Evolutionary conservation across 1,140 invertebrate genomes (phyloP).

Genomic region (Eulimnadia texana): DNA sequence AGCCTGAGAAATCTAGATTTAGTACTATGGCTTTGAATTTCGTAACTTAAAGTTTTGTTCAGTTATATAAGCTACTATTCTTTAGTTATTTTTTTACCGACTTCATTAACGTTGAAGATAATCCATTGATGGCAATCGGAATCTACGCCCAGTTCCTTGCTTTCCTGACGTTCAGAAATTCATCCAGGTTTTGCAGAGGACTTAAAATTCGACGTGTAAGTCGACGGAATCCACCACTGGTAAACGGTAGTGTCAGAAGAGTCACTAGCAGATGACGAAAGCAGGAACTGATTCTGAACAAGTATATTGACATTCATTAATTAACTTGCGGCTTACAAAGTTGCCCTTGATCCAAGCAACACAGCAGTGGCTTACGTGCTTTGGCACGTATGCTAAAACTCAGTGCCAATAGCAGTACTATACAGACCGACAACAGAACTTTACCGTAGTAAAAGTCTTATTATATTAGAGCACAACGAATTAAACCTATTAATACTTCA

Average conservation of each 20-base stretch:
- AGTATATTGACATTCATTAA: background rate
- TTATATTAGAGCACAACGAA: no score
- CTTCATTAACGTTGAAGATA: constrained; percentile 14
- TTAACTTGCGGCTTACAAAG: constrained; percentile 20
- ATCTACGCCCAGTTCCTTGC: constrained; percentile 27
- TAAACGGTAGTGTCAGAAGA: constrained; percentile 11
- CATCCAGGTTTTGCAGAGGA: background rate
- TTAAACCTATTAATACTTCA: no score
- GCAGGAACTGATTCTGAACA: constrained; percentile 6
- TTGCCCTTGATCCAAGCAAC: no score
- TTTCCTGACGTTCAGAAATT: background rate
- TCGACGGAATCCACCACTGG: constrained; percentile 15
- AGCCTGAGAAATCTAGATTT: constrained; percentile 26
- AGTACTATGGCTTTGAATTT: no score
- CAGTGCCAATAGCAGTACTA: no score
- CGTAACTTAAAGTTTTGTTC: no score
- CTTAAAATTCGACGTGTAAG: constrained; percentile 15
- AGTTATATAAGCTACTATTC: no score
- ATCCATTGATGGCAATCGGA: constrained; percentile 2
- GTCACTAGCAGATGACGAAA: constrained; percentile 22
- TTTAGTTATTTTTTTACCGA: constrained; percentile 7
- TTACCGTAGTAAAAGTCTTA: no score
- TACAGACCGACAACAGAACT: no score
- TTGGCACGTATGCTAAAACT: no score
- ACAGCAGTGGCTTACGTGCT: no score